Evolutionary conservation across 2,113 vertebrate genomes (phyloP).

Genomic region (Phylloscopus trochilus): DNA sequence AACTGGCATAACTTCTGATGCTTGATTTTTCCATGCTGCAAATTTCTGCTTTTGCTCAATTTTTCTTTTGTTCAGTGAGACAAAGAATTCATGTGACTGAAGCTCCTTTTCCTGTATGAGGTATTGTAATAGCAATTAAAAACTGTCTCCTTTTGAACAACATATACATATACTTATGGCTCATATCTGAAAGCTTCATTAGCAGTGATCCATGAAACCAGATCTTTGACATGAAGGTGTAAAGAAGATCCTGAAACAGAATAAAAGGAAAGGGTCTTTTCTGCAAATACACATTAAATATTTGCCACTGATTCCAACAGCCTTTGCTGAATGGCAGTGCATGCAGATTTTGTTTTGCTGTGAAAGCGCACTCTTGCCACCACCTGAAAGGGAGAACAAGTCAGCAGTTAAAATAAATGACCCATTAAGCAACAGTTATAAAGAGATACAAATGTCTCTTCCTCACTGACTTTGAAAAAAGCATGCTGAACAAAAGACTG

Average conservation of each 20-base stretch:
- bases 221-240: background rate
- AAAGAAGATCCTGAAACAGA: background rate
- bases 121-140: background rate
- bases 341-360: background rate
- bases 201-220: background rate
- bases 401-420: slow-evolving; percentile 4
- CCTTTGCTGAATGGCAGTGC: background rate
- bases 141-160: background rate
- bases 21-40: background rate
- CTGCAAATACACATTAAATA: background rate
- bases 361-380: background rate
- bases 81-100: background rate
- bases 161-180: background rate
- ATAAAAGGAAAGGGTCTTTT: background rate
- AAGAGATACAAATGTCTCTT: background rate
- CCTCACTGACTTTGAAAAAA: background rate
- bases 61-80: background rate
- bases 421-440: background rate
- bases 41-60: background rate
- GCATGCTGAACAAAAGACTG: background rate
- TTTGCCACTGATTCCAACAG: background rate
- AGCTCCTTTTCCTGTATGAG: background rate
- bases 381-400: slow-evolving; percentile 26
- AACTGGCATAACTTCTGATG: background rate
- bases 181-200: background rate